Evolutionary conservation across 1,140 invertebrate species (phyloP), one percentile per base, ranked within the genome.

Genomic region (Drosophila tropicalis): DNA sequence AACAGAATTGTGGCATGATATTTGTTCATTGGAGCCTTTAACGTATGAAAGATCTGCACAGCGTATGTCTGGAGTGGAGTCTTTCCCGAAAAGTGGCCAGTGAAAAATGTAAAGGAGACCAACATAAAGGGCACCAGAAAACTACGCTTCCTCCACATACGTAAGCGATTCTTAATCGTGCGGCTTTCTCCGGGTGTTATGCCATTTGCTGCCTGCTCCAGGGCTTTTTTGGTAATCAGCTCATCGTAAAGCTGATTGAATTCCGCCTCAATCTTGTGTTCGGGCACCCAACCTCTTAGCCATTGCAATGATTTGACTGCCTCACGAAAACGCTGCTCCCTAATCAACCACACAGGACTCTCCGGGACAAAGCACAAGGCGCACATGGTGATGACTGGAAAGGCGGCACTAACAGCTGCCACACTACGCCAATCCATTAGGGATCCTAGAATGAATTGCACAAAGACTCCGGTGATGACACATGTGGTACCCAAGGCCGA

Each of bases 261-360:
- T 82, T 96, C 95, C 0, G 90, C 70, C 64, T 93, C 92, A 1
- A 95, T 93, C 10, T 93, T 91, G 4, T 92, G 81, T 29, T 94
- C 92, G 0, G 89, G 82, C 0, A 94, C 93, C 95, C 95, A 95
- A 5, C 96, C 96, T 39, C 96, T 92, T 0, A 97, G 82, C 94
- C 95, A 95, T 47, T 93, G 93, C 15, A 96, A 90, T 1, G 95
- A 92, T 70, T 93, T 93, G 70, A 93, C 93, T 1, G 94, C 94
- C 22, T 96, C 95, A 4, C 93, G 87, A 25, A 93, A 75, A 29
- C 94, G 93, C 57, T 94, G 94, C 77, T 94, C 94, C 0, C 93
- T 94, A 82, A 94, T 93, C 12, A 96, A 92, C 96, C 96, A 97
- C 72, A 95, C 94, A 3, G 96, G 96, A 72, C 95, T 96, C 90